Evolutionary conservation across 2,888 invertebrate species (phyloP).

Genomic region (Arge pagana): DNA sequence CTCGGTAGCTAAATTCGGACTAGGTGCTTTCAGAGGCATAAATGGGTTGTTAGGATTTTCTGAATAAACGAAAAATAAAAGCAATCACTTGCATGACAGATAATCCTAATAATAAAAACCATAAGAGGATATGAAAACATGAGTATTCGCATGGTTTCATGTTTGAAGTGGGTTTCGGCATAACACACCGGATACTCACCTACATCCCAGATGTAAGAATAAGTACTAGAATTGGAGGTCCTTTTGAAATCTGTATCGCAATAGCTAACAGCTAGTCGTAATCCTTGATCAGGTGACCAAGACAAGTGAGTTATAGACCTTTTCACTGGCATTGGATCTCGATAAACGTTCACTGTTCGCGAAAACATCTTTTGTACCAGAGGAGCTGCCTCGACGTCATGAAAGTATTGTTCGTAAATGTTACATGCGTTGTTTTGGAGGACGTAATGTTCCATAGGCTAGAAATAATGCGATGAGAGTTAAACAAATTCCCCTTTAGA

Average conservation of each 20-base stretch:
- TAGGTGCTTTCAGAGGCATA: constrained; percentile 46
- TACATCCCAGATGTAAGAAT: constrained; percentile 72
- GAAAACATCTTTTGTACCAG: constrained; percentile 64
- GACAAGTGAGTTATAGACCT: constrained; percentile 66
- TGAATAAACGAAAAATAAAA: constrained; percentile 27
- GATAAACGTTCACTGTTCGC: constrained; percentile 71
- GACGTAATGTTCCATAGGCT: constrained; percentile 70
- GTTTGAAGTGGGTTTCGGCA: background rate
- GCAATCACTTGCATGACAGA: background rate
- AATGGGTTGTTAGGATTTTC: constrained; percentile 55
- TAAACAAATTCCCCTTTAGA: background rate
- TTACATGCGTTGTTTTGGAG: constrained; percentile 81
- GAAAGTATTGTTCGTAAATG: constrained; percentile 78
- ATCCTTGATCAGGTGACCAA: constrained; percentile 73
- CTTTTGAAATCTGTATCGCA: constrained; percentile 62
- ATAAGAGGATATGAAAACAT: background rate
- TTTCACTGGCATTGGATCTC: constrained; percentile 63
- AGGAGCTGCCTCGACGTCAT: constrained; percentile 60
- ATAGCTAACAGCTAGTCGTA: constrained; percentile 70
- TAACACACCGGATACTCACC: constrained; percentile 46
- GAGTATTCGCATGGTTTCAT: background rate
- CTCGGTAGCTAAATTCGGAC: constrained; percentile 49
- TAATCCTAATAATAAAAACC: background rate
- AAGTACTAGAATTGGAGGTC: constrained; percentile 55
- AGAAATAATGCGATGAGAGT: constrained; percentile 20